Conservation (phyloP, 37 sponge, comb jelly and placozoan genomes). For the Eunapius fragilis region DNA sequence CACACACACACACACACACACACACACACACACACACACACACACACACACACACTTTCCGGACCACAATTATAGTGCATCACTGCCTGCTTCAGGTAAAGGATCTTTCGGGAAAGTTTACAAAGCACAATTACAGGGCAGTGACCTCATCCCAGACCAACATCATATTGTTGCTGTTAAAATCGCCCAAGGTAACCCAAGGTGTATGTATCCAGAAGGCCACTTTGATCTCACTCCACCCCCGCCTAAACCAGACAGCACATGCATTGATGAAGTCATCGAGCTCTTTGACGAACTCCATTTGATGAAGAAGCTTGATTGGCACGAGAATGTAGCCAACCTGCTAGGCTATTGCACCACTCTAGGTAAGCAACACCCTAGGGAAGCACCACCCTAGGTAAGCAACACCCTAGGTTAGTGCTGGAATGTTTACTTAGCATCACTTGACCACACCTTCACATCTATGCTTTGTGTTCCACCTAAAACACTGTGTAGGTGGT, state of each 20-base stretch:
- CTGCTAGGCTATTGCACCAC: conserved; percentile 23
- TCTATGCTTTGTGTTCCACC: background rate
- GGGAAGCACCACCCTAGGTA: conserved; percentile 30
- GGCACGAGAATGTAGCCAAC: conserved; percentile 36
- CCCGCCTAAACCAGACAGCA: background rate
- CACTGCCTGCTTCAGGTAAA: conserved; percentile 11
- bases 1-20: background rate
- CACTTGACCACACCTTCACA: background rate
- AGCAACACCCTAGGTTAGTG: no score
- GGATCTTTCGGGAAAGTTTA: conserved; percentile 50
- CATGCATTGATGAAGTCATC: conserved; percentile 1
- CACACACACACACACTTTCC: no score
- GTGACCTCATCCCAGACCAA: background rate
- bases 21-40: no score
- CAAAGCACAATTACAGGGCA: conserved; percentile 31
- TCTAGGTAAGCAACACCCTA: conserved; percentile 10
- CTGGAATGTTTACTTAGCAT: background rate
- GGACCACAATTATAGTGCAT: no score
- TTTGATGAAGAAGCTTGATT: conserved; percentile 21
- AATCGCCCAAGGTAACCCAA: background rate
- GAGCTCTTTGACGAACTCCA: conserved; percentile 36
- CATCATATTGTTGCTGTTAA: conserved; percentile 55
- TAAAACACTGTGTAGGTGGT: conserved; percentile 20
- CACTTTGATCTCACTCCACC: background rate
- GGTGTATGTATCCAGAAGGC: background rate